Conservation (phyloP, 2,797 vertebrate genomes). For the Enteromius afrohamiltoni region DNA sequence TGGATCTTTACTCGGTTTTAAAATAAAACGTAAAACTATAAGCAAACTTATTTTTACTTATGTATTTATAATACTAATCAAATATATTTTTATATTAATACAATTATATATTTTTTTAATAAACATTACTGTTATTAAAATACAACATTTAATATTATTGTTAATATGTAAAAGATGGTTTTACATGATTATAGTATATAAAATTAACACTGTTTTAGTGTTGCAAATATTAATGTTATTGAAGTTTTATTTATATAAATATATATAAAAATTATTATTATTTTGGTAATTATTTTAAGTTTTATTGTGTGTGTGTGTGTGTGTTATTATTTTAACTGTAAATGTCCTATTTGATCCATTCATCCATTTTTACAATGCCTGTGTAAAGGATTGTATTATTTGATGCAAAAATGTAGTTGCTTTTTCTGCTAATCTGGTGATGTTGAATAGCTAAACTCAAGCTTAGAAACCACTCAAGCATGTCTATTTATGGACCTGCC, state of each 20-base stretch:
- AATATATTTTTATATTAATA: too few species aligned
- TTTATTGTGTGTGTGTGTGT: neutral
- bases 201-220: neutral
- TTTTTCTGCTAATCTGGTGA: neutral
- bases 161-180: neutral
- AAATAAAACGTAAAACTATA: too few species aligned
- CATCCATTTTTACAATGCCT: neutral
- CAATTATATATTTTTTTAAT: too few species aligned
- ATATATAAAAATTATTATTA: too few species aligned
- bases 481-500: conserved; percentile 47
- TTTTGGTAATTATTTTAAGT: too few species aligned
- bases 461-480: conserved; percentile 36
- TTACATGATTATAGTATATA: neutral
- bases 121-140: too few species aligned
- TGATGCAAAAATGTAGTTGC: neutral
- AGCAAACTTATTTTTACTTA: too few species aligned
- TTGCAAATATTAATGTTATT: neutral
- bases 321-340: neutral
- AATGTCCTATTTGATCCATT: neutral
- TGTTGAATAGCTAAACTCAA: conserved; percentile 16
- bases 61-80: too few species aligned
- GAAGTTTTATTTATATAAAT: neutral
- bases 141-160: too few species aligned
- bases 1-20: too few species aligned
- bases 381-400: neutral